A percentile compares a stretch with the other conserved stretches of the same genome.
Conservation (phyloP, 2,113 vertebrate species). For the Delphinus delphis region DNA sequence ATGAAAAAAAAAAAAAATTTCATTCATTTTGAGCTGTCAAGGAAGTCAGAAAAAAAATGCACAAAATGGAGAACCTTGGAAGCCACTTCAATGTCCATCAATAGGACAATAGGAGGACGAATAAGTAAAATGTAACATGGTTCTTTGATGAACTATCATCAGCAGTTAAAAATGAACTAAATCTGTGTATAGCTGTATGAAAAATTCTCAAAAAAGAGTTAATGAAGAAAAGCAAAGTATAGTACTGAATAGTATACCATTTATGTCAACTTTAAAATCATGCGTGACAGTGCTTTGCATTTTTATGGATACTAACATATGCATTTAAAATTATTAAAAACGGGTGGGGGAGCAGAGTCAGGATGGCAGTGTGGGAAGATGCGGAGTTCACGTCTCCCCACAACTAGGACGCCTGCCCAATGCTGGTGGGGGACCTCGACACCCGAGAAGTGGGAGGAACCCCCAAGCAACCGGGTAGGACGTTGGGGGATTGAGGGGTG, state of each 20-base stretch:
- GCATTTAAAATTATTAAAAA: constrained; percentile 10
- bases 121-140: constrained; percentile 45
- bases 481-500: too few species aligned
- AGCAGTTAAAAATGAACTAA: constrained; percentile 31
- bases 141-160: not conserved
- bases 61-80: constrained; percentile 18
- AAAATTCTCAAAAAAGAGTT: constrained; percentile 24
- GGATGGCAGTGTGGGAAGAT: too few species aligned
- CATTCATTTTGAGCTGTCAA: constrained; percentile 61
- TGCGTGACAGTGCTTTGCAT: not conserved
- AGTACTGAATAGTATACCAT: not conserved
- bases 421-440: too few species aligned
- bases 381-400: too few species aligned
- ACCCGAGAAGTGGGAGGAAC: too few species aligned
- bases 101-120: not conserved
- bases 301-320: not conserved
- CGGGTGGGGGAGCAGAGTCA: too few species aligned
- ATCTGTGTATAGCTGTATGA: not conserved
- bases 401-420: too few species aligned
- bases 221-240: constrained; percentile 23
- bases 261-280: constrained; percentile 19
- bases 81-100: constrained; percentile 28
- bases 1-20: not conserved
- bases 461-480: too few species aligned
- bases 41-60: constrained; percentile 11